Evolutionary conservation across 1,140 invertebrate genomes (phyloP), one percentile per base, ranked within the genome.

Genomic region (Vanessa atalanta): DNA sequence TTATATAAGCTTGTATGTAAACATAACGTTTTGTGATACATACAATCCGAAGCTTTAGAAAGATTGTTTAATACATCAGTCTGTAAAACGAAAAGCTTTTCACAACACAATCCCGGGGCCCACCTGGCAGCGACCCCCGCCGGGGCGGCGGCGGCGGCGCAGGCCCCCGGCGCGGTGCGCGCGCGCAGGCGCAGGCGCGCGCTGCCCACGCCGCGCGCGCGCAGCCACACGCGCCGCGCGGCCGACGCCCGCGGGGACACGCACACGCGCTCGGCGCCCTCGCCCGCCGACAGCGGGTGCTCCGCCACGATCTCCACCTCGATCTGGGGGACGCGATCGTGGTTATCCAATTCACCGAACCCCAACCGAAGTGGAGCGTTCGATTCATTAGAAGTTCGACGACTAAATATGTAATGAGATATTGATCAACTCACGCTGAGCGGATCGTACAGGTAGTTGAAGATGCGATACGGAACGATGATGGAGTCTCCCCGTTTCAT

Each of bases 361-460:
- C 12, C 48, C 4, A 1, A 50, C 37, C 3, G 37, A 43, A 31
- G 5, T 31, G 0, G 26, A 4, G 6, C 26, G 37, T 9, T 43
- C 37, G 26, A 31, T 31, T 31, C 26, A 7, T 9, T 43, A 4
- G 4, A 2, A 37, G 31, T 37, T 0, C 31, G 31, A 43, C 6
- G 37, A 43, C 1, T 43, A 43, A 43, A 9, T 43, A 9, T 43
- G 6, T n/a, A 50, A 50, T 50, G 5, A n/a, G 0, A 55, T n/a
- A 0, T n/a, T 0, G 8, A 55, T 12, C 7, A 26, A 87, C 86
- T 84, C 67, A 91, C 89, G 53, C 80, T 85, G 0, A 90, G 71
- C 0, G 86, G 83, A 48, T 88, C 77, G 67, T 89, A 89, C 0
- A 91, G 78, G 61, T 91, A 91, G 72, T 90, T 91, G 80, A 91